Conservation (phyloP, 2,888 invertebrate species). For the Empis stercorea region DNA sequence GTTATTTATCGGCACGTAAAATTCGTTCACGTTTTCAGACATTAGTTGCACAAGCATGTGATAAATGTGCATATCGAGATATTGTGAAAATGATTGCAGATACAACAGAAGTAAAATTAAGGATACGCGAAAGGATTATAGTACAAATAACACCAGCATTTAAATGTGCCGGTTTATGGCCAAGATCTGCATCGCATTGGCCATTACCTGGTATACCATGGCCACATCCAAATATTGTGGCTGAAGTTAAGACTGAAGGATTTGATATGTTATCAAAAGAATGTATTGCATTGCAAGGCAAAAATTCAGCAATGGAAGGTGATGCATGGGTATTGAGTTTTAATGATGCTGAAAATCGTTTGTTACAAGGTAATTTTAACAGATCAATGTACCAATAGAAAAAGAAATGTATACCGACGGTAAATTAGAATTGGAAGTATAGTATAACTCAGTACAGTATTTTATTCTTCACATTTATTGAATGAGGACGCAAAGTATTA, state of each 20-base stretch:
- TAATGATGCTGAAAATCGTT: conserved; percentile 79
- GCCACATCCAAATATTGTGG: conserved; percentile 86
- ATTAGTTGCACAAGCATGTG: conserved; percentile 79
- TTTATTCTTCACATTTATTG: too few species aligned
- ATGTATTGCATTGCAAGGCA: conserved; percentile 69
- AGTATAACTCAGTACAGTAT: too few species aligned
- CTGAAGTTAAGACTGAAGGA: conserved; percentile 90
- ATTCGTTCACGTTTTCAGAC: conserved; percentile 90
- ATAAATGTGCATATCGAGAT: conserved; percentile 86
- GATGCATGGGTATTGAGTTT: conserved; percentile 93
- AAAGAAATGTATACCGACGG: not conserved
- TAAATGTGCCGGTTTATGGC: conserved; percentile 90
- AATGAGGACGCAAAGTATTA: too few species aligned
- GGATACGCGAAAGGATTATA: conserved; percentile 80
- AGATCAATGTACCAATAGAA: too few species aligned
- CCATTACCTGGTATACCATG: conserved; percentile 82
- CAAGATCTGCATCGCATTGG: conserved; percentile 89
- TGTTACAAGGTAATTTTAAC: conserved; percentile 67
- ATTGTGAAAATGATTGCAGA: conserved; percentile 92
- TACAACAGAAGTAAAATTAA: conserved; percentile 82
- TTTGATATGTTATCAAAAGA: conserved; percentile 89
- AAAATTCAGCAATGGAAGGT: conserved; percentile 86
- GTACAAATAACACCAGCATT: conserved; percentile 95
- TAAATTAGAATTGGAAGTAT: not conserved
- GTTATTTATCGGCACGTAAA: conserved; percentile 89